phyloP scores from a whole-genome alignment of 2,888 invertebrate species.

The Deilephila elpenor region DNA sequence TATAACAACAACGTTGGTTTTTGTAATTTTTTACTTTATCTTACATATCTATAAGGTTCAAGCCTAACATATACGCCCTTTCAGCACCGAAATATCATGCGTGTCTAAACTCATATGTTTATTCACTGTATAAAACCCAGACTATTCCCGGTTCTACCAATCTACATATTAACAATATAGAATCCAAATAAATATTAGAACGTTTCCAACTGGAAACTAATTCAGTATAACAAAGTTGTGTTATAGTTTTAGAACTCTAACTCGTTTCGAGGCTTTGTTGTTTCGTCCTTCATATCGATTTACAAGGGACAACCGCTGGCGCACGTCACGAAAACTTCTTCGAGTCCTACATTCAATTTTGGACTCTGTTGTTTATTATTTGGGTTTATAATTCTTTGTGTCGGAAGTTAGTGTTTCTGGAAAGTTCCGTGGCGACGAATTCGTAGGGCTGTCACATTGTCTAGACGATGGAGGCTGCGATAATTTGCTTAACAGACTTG shows the following conservation, averaged over 20 bases:
- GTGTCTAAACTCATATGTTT: not conserved
- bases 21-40: too few species aligned
- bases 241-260: constrained; percentile 30
- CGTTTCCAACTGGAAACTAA: constrained; percentile 30
- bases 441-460: constrained; percentile 8
- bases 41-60: too few species aligned
- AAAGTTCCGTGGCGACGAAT: constrained; percentile 1
- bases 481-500: constrained; percentile 15
- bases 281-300: constrained; percentile 31
- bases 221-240: constrained; percentile 31
- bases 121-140: not conserved
- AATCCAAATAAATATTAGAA: constrained; percentile 31
- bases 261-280: constrained; percentile 31
- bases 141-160: not conserved
- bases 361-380: not conserved
- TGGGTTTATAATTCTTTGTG: constrained; percentile 9
- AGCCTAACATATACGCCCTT: too few species aligned
- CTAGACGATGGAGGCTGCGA: constrained; percentile 13
- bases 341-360: constrained; percentile 2
- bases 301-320: constrained; percentile 24
- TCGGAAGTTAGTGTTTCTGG: constrained; percentile 13
- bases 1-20: too few species aligned
- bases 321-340: constrained; percentile 2
- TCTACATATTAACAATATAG: constrained; percentile 8
- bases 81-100: too few species aligned